These are phyloP conservation scores for Volucella zonaria DNA, from an alignment of 2,888 invertebrate species.

Conservation along the genomic window DNA sequence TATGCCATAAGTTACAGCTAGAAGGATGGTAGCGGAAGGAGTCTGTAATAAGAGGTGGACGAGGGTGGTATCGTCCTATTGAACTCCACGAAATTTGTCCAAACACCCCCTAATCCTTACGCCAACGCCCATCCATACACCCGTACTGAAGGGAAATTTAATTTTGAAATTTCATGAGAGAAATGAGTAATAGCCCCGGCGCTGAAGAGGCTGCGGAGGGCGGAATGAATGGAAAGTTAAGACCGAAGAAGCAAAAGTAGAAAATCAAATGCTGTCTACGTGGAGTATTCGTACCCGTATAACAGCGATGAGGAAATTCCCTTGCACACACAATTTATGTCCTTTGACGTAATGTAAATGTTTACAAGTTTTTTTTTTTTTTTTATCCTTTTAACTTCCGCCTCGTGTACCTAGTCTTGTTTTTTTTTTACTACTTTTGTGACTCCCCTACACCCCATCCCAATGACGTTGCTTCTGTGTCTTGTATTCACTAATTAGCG, in stretches of 20 bases:
- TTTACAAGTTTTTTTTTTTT: constrained; percentile 43
- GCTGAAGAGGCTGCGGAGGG: background rate
- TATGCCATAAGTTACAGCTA: constrained; percentile 50
- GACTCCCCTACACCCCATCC: background rate
- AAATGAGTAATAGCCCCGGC: constrained; percentile 45
- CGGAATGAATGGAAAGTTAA: too few species aligned
- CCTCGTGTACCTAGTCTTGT: too few species aligned
- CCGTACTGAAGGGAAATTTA: constrained; percentile 45
- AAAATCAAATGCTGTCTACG: constrained; percentile 11
- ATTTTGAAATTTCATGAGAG: constrained; percentile 56
- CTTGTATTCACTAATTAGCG: constrained; percentile 71
- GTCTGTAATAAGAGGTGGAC: constrained; percentile 1
- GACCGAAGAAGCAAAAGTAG: background rate
- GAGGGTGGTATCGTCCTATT: constrained; percentile 14
- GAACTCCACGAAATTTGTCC: constrained; percentile 46
- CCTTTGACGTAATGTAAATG: constrained; percentile 70
- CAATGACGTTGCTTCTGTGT: constrained; percentile 6
- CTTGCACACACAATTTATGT: constrained; percentile 55
- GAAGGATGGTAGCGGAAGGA: background rate
- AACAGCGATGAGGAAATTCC: constrained; percentile 7
- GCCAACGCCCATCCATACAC: background rate
- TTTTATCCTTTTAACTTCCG: too few species aligned
- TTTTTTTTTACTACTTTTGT: background rate
- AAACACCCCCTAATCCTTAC: background rate
- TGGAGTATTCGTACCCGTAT: background rate